Percentiles rank a stretch among this genome's conserved stretches.
Conservation (phyloP, 2,113 vertebrate species). For the Ceyx margarethae region DNA sequence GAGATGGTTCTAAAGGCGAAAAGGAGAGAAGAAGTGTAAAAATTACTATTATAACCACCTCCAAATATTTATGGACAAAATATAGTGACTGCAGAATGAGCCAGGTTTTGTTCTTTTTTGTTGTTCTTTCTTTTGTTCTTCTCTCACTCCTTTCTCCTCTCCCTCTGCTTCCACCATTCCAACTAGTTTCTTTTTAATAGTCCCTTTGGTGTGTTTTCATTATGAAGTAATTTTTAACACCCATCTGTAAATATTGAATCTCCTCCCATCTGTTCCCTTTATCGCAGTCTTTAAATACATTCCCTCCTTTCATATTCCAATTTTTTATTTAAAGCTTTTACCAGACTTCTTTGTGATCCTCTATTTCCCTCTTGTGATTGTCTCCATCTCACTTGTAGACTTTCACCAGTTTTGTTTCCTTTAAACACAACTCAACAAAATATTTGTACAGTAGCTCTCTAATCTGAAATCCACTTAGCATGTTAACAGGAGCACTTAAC, state of each 20-base stretch:
- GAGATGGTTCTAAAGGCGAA: background rate
- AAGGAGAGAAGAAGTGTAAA: background rate
- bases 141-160: background rate
- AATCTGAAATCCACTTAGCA: background rate
- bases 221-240: slow-evolving; percentile 16
- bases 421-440: background rate
- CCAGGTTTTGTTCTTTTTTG: background rate
- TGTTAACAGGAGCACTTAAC: background rate
- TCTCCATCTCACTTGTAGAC: background rate
- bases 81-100: background rate
- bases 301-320: background rate
- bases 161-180: background rate
- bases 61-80: slow-evolving; percentile 42
- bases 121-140: slow-evolving; percentile 52
- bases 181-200: background rate
- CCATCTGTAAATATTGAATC: background rate
- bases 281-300: background rate
- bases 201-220: background rate
- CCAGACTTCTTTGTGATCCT: background rate
- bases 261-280: background rate
- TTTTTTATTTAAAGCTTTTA: background rate
- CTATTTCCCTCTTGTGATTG: background rate
- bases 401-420: background rate
- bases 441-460: background rate
- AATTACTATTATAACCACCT: slow-evolving; percentile 47